phyloP scores from a whole-genome alignment of 2,797 vertebrate species.

The Jordanella pulchra region DNA sequence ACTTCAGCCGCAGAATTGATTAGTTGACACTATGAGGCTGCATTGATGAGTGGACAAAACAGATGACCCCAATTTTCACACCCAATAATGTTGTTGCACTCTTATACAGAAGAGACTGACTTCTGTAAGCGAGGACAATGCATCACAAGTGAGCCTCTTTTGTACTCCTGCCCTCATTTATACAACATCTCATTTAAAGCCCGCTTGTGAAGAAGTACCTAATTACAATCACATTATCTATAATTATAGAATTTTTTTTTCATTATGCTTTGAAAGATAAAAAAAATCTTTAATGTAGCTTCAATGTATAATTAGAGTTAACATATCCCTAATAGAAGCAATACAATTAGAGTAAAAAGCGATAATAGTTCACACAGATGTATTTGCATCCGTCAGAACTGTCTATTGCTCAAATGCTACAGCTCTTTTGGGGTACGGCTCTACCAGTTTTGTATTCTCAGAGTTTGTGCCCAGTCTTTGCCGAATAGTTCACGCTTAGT shows the following conservation, averaged over 20 bases:
- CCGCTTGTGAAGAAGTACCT: conserved; percentile 68
- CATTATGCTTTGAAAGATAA: conserved; percentile 60
- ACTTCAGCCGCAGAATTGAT: conserved; percentile 35
- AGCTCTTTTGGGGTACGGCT: background rate
- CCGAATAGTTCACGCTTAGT: too few relatives aligned
- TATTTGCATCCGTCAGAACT: background rate
- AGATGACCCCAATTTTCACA: conserved; percentile 35
- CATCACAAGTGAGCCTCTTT: conserved; percentile 33
- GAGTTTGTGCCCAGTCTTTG: background rate
- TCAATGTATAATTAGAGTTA: conserved; percentile 71
- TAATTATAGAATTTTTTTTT: conserved; percentile 77
- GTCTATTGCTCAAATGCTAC: background rate
- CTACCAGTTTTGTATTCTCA: background rate
- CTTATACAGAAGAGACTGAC: conserved; percentile 7
- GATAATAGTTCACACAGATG: conserved; percentile 47
- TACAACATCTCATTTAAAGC: conserved; percentile 67
- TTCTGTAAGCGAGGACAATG: conserved; percentile 30
- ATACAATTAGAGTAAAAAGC: conserved; percentile 62
- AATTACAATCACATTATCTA: conserved; percentile 78
- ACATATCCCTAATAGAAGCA: conserved; percentile 54
- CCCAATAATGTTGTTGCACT: conserved; percentile 21
- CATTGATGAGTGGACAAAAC: conserved; percentile 48
- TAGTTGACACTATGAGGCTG: conserved; percentile 25
- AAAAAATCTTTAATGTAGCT: conserved; percentile 62
- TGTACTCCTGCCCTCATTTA: conserved; percentile 27